Percentiles rank a stretch among this genome's conserved stretches.
Evolutionary conservation across 1,140 invertebrate species (phyloP).

Genomic region (Sitophilus oryzae): DNA sequence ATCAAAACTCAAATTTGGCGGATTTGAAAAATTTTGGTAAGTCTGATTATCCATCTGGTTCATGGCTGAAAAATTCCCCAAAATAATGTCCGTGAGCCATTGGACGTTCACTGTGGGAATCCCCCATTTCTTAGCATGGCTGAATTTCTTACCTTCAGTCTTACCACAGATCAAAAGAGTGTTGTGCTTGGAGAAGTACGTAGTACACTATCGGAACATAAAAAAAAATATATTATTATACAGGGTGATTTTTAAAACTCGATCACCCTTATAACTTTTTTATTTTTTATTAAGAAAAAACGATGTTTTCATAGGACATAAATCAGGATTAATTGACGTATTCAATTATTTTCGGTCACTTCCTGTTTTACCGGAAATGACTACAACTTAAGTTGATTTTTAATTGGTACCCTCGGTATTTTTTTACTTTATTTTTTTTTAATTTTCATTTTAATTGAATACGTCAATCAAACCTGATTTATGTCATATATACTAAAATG

Average conservation of each 20-base stretch:
- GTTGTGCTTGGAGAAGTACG: conserved; percentile 68
- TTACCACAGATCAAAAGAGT: conserved; percentile 69
- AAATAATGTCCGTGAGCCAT: conserved; percentile 89
- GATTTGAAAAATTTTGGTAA: conserved; percentile 80
- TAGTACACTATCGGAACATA: conserved; percentile 49
- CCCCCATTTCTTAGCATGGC: conserved; percentile 85
- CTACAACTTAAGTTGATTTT: no score
- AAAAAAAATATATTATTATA: conserved; percentile 12
- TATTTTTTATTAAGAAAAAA: no score
- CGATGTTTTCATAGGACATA: no score
- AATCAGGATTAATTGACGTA: no score
- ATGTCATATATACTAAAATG: no score
- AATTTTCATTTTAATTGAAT: no score
- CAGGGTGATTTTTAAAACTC: neutral
- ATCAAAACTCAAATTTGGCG: conserved; percentile 77
- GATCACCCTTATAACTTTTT: no score
- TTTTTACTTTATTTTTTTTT: no score
- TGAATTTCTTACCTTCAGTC: conserved; percentile 79
- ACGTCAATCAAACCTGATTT: no score
- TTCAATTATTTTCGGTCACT: no score
- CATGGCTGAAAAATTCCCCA: conserved; percentile 79
- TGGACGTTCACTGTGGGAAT: conserved; percentile 83
- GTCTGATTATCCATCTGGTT: conserved; percentile 76
- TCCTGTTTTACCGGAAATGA: no score
- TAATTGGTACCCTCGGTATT: no score